Conservation (phyloP, 2,797 vertebrate species). For the Urocyon cinereoargenteus region DNA sequence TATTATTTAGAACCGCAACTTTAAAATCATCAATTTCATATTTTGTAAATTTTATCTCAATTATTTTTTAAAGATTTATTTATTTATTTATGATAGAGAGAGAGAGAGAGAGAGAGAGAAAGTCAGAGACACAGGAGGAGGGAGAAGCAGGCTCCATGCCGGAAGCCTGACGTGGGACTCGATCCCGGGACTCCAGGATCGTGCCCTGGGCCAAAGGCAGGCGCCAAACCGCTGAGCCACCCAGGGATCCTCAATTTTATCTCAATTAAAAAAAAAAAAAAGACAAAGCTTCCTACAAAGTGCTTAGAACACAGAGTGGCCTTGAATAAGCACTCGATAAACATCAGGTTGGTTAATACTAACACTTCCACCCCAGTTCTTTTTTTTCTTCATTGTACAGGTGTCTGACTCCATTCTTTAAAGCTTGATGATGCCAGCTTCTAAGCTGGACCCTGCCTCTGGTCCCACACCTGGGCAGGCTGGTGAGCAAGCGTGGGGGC, state of each 20-base stretch:
- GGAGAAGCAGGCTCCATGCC: no score
- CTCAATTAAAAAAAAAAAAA: not conserved
- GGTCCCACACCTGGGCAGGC: no score
- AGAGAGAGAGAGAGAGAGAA: no score
- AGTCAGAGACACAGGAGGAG: no score
- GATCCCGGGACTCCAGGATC: no score
- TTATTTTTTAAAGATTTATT: no score
- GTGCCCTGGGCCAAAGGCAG: no score
- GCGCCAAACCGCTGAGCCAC: no score
- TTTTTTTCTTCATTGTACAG: not conserved
- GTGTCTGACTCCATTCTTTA: not conserved
- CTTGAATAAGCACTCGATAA: not conserved
- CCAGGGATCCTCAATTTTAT: not conserved
- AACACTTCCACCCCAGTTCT: accelerated
- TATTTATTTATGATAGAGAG: no score
- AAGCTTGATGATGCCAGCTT: not conserved
- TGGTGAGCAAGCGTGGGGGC: not conserved
- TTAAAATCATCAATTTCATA: not conserved
- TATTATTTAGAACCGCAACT: not conserved
- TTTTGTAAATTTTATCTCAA: not conserved
- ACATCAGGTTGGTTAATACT: not conserved
- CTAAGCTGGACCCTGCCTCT: not conserved
- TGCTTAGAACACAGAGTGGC: not conserved
- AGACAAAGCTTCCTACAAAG: not conserved
- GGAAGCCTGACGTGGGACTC: no score